Evolutionary conservation across 2,113 vertebrate genomes (phyloP), one percentile per base, ranked within the genome.

Genomic region (Hippocampus comes): DNA sequence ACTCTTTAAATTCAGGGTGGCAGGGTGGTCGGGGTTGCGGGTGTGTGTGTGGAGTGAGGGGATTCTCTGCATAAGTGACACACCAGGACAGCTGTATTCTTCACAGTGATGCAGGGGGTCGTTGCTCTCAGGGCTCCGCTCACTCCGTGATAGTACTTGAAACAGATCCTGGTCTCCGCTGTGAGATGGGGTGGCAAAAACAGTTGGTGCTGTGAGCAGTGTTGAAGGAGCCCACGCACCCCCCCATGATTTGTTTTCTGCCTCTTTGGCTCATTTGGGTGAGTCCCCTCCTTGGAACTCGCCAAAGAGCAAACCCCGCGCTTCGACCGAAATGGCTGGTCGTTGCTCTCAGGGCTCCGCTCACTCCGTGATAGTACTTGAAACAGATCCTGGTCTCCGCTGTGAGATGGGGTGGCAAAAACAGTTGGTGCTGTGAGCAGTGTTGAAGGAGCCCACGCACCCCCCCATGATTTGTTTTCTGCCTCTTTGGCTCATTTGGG

Each of bases 341-440:
- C 1, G 96, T 96, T 77, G 97, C 97, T 86, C 97, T 90, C 82
- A 99, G 90, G 59, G 95, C 96, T 83, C 97, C 97, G 68, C 95
- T 99, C 71, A 98, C 94, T 71, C 97, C 97, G 69, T 99, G 97
- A 82, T 98, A 99, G 77, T 99, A 99, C 78, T 99, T 99, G 81
- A 99, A 99, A 82, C 95, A 98, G 89, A 99, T 96, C 89, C 96
- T 99, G 75, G 97, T 99, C 92, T 99, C 97, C 70, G 95, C 97
- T 99, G 89, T 23, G 57, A 85, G 90, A 91, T 64, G 17, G 78
- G 68, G 72, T 63, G 23, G 46, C 2, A 64, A 68, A 60, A 34
- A 34, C 15, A 61, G 34, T 38, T 34, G 1, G 34, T 20, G 59
- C 15, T 18, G 27, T 9, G 7, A 61, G 27, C 17, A 25, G 12